These are phyloP conservation scores for Dasyurus viverrinus DNA, from an alignment of 2,113 vertebrate species.

Conservation along the genomic window DNA sequence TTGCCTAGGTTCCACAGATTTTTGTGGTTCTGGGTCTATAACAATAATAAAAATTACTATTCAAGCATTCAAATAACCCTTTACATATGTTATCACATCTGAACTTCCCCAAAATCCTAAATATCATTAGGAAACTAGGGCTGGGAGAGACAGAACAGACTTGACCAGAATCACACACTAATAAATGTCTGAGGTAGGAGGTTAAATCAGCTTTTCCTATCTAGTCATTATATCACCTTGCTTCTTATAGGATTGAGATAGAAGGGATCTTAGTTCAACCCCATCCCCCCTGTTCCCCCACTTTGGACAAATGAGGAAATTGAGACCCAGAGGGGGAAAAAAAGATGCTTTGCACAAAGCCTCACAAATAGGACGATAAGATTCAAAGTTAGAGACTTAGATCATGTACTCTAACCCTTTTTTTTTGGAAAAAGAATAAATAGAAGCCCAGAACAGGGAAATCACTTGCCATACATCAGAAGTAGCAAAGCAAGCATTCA, in stretches of 20 bases:
- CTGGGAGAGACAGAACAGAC: not conserved
- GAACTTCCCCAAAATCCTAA: not conserved
- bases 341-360: not conserved
- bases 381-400: not conserved
- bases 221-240: not conserved
- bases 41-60: not conserved
- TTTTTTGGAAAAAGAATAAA: not conserved
- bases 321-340: not conserved
- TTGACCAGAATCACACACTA: not conserved
- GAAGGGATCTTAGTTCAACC: not conserved
- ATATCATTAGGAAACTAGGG: not conserved
- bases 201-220: not conserved
- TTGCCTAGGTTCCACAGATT: not conserved
- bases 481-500: not conserved
- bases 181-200: not conserved
- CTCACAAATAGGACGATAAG: not conserved
- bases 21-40: not conserved
- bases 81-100: not conserved
- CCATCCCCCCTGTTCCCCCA: not conserved
- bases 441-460: not conserved
- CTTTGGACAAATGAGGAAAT: not conserved
- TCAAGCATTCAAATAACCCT: not conserved
- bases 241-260: not conserved
- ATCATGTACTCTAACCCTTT: not conserved
- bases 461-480: not conserved